phyloP scores from a whole-genome alignment of 1,140 invertebrate species.

The Achroia grisella region DNA sequence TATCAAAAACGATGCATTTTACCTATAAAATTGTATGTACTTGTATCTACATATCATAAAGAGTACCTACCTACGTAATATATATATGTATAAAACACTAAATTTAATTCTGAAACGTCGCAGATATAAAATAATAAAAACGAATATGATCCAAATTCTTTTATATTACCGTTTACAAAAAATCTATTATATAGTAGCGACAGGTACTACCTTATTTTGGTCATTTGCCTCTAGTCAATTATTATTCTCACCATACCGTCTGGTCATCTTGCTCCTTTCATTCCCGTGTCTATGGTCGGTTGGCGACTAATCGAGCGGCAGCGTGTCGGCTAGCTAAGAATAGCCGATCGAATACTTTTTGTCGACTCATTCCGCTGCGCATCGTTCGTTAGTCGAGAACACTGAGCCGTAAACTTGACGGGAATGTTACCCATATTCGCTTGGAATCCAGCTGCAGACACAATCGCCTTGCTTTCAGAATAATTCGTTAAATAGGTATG shows the following conservation, averaged over 20 bases:
- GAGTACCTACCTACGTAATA: too few relatives aligned
- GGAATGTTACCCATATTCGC: constrained; percentile 40
- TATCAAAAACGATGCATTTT: too few relatives aligned
- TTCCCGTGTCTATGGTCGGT: constrained; percentile 6
- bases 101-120: too few relatives aligned
- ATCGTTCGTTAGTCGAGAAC: constrained; percentile 22
- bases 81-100: too few relatives aligned
- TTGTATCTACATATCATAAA: too few relatives aligned
- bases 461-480: not conserved
- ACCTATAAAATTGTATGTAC: too few relatives aligned
- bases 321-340: constrained; percentile 28
- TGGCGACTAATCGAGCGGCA: constrained; percentile 28
- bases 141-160: too few relatives aligned
- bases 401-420: constrained; percentile 16
- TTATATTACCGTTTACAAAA: too few relatives aligned
- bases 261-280: constrained; percentile 1
- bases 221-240: not conserved
- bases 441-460: not conserved
- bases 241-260: too few relatives aligned
- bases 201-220: not conserved
- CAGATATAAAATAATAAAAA: too few relatives aligned
- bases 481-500: too few relatives aligned
- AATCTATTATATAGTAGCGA: not conserved
- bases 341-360: constrained; percentile 41
- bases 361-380: constrained; percentile 25